Evolutionary conservation across 2,113 vertebrate genomes (phyloP).

Genomic region (Trinectes maculatus): DNA sequence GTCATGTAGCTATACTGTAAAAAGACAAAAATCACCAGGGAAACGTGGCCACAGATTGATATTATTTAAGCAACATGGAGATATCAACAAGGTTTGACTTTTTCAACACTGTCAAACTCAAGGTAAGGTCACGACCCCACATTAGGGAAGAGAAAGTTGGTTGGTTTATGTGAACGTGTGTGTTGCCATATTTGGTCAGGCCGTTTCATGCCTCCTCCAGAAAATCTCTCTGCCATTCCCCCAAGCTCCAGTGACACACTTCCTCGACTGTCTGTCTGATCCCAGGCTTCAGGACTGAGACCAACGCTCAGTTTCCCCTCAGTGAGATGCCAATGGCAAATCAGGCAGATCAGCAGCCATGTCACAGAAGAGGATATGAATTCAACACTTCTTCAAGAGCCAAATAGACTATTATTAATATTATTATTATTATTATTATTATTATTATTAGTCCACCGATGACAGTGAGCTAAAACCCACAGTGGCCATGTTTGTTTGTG

Average conservation of each 20-base stretch:
- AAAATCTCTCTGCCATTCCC: conserved; percentile 15
- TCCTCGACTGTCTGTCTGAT: conserved; percentile 18
- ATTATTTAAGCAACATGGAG: no score
- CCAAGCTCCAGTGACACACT: conserved; percentile 45
- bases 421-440: no score
- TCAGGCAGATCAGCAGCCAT: conserved; percentile 15
- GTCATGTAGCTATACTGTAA: no score
- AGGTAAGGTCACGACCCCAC: neutral
- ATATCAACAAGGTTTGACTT: neutral
- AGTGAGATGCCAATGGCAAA: conserved; percentile 24
- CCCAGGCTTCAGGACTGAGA: conserved; percentile 3
- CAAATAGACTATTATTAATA: no score
- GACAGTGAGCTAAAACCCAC: no score
- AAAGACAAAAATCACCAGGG: no score
- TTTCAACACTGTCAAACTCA: no score
- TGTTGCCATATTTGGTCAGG: conserved; percentile 70
- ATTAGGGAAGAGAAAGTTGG: neutral
- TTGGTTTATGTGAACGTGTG: neutral
- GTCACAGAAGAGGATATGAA: conserved; percentile 4
- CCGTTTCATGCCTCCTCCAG: conserved; percentile 20
- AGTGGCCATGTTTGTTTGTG: neutral
- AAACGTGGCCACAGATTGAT: no score
- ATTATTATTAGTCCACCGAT: no score
- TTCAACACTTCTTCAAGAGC: no score
- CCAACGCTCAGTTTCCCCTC: neutral